Evolutionary conservation across 2,888 invertebrate genomes (phyloP), one percentile per base, ranked within the genome.

Genomic region (Nasonia oneida): DNA sequence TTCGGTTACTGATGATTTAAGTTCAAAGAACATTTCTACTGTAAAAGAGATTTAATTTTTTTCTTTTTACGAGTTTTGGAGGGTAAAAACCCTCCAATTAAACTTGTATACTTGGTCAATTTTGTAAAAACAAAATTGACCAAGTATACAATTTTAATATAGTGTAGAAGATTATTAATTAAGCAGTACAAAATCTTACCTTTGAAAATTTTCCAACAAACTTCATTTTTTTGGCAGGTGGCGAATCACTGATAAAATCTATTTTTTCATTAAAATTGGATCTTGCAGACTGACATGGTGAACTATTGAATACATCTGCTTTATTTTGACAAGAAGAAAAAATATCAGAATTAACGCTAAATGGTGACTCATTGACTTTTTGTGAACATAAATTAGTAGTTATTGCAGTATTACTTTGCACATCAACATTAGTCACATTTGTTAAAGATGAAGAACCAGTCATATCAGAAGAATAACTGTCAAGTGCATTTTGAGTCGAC

Each of bases 191-290:
- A 75, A 57, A 37, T 29, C 64, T 53, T 80, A 80, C 80, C 80
- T 80, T 80, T 4, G 71, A 37, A 18, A 71, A 53, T 2, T n/a
- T 8, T 53, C 70, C 71, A 50, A 39, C 12, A 12, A 80, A n/a
- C 12, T 80, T 80, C 37, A 50, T 29, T 71, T 50, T 33, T 39
- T 80, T 80, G 23, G 33, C 18, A 42, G 80, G 80, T 29, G 80
- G 80, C 23, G 71, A 80, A n/a, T 80, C 53, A 33, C 10, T 39
- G 8, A 6, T 18, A 12, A 5, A 14, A 53, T 80, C 71, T 53
- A 37, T n/a, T 33, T 33, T n/a, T 50, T 53, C 15, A 4, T 71
- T 15, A 1, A 2, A 67, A 33, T 37, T 10, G 14, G 1, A 29
- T 61, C 14, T 39, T 18, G 23, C n/a, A 23, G 47, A 50, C 70